Evolutionary conservation across 2,797 vertebrate species (phyloP).

Genomic region (Lepilemur ruficaudatus): DNA sequence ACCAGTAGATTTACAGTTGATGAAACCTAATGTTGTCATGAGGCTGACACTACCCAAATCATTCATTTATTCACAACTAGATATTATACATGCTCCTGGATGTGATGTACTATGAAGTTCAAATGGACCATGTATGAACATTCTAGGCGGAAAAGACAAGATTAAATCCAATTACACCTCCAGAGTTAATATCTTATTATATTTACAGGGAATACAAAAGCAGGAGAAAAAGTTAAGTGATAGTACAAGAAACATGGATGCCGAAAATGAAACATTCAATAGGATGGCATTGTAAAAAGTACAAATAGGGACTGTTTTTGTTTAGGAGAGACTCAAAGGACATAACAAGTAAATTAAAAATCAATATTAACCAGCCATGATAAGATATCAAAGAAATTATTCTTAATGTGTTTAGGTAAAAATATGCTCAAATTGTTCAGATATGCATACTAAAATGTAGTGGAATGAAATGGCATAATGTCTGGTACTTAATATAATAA

Average conservation of each 20-base stretch:
- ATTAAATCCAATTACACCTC: neutral
- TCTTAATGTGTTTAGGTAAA: neutral
- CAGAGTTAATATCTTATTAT: neutral
- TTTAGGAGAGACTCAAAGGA: neutral
- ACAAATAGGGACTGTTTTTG: neutral
- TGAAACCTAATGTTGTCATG: too few species aligned
- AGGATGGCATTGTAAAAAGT: too few species aligned
- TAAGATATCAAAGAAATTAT: neutral
- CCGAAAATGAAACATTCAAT: neutral
- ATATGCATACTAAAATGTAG: neutral
- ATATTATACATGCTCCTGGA: neutral
- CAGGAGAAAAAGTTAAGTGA: neutral
- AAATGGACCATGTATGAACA: neutral
- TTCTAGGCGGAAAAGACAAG: neutral
- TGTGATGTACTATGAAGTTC: neutral
- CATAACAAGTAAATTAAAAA: neutral
- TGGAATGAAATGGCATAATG: neutral
- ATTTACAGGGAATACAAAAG: neutral
- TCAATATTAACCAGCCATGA: neutral
- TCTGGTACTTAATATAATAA: neutral
- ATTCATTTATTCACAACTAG: neutral
- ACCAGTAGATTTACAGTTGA: neutral
- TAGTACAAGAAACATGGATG: neutral
- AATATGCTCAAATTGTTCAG: neutral
- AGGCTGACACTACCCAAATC: neutral